These are phyloP conservation scores for Typhlichthys eigenmanni DNA, from an alignment of 2,797 vertebrate species.

Conservation along the genomic window DNA sequence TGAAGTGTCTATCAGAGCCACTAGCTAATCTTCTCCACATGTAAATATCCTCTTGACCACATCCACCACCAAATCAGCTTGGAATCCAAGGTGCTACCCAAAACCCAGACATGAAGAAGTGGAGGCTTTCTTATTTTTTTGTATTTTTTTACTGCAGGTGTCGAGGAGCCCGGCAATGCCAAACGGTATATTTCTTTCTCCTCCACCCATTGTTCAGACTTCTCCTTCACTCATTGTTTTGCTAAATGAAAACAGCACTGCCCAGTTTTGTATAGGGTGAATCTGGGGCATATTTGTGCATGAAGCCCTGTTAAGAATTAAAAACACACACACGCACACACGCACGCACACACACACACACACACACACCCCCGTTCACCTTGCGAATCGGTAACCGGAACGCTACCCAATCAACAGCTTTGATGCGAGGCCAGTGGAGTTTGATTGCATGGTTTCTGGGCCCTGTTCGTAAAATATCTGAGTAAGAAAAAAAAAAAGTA, in stretches of 20 bases:
- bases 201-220: constrained; percentile 21
- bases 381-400: constrained; percentile 34
- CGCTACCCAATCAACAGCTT: constrained; percentile 44
- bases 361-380: constrained; percentile 9
- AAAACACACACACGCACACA: neutral
- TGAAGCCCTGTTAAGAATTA: constrained; percentile 33
- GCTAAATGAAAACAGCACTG: constrained; percentile 32
- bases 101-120: constrained; percentile 50
- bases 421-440: constrained; percentile 44
- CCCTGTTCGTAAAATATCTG: constrained; percentile 11
- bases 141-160: constrained; percentile 55
- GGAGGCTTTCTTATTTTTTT: constrained; percentile 15
- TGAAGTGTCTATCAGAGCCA: constrained; percentile 59
- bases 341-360: neutral
- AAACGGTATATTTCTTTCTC: constrained; percentile 28
- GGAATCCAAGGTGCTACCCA: constrained; percentile 70
- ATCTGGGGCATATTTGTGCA: constrained; percentile 33
- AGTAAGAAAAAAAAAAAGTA: neutral
- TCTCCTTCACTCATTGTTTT: constrained; percentile 16
- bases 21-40: constrained; percentile 82
- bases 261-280: constrained; percentile 42
- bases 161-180: constrained; percentile 52
- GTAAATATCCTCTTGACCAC: constrained; percentile 69
- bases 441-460: constrained; percentile 37
- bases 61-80: constrained; percentile 67